phyloP scores from a whole-genome alignment of 2,888 invertebrate species.

The Eristalis intricaria region DNA sequence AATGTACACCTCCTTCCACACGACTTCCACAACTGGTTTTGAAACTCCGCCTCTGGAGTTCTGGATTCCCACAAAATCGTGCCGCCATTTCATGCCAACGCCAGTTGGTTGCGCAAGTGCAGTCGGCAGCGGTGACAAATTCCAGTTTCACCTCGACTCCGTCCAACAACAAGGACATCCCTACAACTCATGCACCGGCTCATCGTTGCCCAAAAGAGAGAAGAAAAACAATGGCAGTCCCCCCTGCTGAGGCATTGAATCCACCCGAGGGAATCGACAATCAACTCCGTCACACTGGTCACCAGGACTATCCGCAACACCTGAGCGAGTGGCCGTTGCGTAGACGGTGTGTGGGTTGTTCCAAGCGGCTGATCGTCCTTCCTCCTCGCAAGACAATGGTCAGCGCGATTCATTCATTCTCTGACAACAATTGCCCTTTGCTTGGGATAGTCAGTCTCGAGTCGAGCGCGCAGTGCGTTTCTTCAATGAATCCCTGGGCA shows the following conservation, averaged over 20 bases:
- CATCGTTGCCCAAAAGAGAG: neutral
- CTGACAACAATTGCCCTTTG: neutral
- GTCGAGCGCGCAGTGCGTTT: slow-evolving; percentile 1
- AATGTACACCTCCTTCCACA: no score
- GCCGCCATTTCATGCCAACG: slow-evolving; percentile 50
- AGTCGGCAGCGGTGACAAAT: slow-evolving; percentile 64
- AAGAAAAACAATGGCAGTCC: slow-evolving; percentile 24
- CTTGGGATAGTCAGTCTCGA: neutral
- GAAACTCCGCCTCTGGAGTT: slow-evolving; percentile 56
- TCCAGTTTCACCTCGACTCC: slow-evolving; percentile 33
- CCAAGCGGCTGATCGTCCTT: slow-evolving; percentile 46
- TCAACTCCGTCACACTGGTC: neutral
- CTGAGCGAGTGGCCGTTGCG: slow-evolving; percentile 55
- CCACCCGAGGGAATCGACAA: slow-evolving; percentile 55
- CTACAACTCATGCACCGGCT: slow-evolving; percentile 66
- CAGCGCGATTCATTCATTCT: neutral
- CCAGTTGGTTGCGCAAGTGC: slow-evolving; percentile 40
- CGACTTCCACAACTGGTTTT: no score
- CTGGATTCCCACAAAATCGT: neutral
- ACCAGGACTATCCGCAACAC: slow-evolving; percentile 53
- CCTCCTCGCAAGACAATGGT: slow-evolving; percentile 3
- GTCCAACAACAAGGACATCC: slow-evolving; percentile 46
- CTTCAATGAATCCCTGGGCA: slow-evolving; percentile 60
- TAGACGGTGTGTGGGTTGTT: slow-evolving; percentile 58
- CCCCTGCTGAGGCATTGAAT: slow-evolving; percentile 68